Base-by-base conservation (phyloP, 2,113 vertebrate genomes). In the Scomber colias region DNA sequence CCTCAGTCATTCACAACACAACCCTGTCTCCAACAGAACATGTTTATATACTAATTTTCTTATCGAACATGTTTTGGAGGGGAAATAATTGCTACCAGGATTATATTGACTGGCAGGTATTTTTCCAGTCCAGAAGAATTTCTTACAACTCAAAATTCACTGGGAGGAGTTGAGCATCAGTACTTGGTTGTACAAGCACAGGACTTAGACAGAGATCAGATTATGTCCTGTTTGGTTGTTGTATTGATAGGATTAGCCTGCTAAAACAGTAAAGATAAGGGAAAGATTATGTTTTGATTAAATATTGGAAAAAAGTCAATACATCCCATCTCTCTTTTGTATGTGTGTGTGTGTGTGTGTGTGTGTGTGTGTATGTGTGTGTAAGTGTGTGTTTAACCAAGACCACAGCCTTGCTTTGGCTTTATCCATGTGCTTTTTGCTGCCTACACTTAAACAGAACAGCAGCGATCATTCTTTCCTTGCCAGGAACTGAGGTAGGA, bases 51-150 rank as follows among this genome's bases (percentile, higher is more conserved):
- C 48, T 68, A 15, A 81, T 68, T 68, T 61, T 11, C 56, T 81
- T 35, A 30, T 9, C 60, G 30, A 79, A 79, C 64, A 57, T 1
- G 8, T 71, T 79, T 71, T 60, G 46, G 19, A 24, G 64, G n/a
- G 12, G 55, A 54, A 57, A 11, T 48, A 55, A 77, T 73, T 77
- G 56, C 61, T 30, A 31, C 1, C 11, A 4, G 30, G 49, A 75
- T 40, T 49, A 61, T 27, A 1, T 13, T 62, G 44, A 57, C 30
- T 30, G 15, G 31, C 14, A 44, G 30, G 5, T 31, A 17, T 75
- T 77, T 71, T 72, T 64, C 46, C 11, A 50, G 14, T 66, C 35
- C 15, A 14, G 17, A 12, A 64, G 24, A 60, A 49, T 82, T 13
- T 55, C 14, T 46, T 48, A 17, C 5, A 51, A 51, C 59, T 11